These are phyloP conservation scores for Pangasius larnaudii DNA, from an alignment of 2,797 vertebrate genomes.

Conservation along the genomic window DNA sequence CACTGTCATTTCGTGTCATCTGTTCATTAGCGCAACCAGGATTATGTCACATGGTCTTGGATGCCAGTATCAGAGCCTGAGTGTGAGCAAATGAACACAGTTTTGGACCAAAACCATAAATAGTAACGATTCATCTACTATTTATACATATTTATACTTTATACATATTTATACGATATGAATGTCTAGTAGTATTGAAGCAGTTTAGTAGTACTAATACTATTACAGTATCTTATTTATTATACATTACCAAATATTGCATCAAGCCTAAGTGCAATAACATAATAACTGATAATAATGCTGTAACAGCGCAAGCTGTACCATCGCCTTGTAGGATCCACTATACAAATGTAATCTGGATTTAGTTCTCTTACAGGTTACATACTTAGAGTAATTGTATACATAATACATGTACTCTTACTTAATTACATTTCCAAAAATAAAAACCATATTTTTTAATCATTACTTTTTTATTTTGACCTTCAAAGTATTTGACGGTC, in stretches of 20 bases:
- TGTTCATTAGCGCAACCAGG: neutral
- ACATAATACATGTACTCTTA: neutral
- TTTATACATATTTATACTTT: neutral
- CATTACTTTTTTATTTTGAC: neutral
- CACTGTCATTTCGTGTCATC: neutral
- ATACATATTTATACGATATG: neutral
- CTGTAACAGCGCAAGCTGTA: neutral
- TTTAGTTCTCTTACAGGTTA: neutral
- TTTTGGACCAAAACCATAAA: neutral
- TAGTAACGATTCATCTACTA: neutral
- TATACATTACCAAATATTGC: neutral
- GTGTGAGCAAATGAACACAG: neutral
- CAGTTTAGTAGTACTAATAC: neutral
- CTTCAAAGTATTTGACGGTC: neutral
- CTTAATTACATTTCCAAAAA: neutral
- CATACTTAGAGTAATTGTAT: neutral
- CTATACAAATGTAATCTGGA: neutral
- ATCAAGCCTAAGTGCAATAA: neutral
- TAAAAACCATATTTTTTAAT: neutral
- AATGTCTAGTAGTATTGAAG: neutral
- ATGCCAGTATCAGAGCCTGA: neutral
- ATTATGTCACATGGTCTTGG: neutral
- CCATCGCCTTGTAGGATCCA: neutral
- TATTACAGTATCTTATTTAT: neutral
- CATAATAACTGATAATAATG: neutral